Conservation (phyloP, 2,113 vertebrate genomes). For the Vombatus ursinus region DNA sequence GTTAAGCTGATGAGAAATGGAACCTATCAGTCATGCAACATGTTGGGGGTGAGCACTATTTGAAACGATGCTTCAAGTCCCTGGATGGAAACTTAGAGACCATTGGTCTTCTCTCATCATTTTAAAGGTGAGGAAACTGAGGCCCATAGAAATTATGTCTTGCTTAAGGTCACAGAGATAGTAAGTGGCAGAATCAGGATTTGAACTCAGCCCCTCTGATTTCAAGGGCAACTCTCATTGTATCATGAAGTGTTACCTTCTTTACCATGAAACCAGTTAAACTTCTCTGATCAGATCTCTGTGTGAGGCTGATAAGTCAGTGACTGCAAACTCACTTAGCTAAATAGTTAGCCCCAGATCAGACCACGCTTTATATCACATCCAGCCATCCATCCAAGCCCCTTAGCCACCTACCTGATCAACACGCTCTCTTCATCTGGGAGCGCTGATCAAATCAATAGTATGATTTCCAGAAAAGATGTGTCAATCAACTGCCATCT, state of each 20-base stretch:
- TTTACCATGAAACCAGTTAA: neutral
- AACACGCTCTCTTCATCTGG: neutral
- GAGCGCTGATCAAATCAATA: neutral
- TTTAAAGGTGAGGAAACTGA: neutral
- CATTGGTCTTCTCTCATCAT: neutral
- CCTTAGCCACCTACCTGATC: neutral
- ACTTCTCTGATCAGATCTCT: neutral
- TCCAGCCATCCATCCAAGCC: neutral
- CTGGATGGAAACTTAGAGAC: neutral
- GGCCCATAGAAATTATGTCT: neutral
- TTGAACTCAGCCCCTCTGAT: neutral
- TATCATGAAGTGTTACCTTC: neutral
- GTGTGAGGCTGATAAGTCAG: neutral
- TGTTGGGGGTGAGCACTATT: neutral
- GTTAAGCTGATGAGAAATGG: neutral
- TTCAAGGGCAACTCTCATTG: neutral
- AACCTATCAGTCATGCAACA: neutral
- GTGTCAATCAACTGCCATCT: neutral
- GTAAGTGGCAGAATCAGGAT: neutral
- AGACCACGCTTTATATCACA: neutral
- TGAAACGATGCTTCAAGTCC: neutral
- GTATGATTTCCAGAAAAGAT: neutral
- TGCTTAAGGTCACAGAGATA: neutral
- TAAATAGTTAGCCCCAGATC: neutral
- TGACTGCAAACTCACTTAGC: neutral